These are phyloP conservation scores for Choloepus didactylus DNA, from an alignment of 2,797 vertebrate genomes.

Conservation along the genomic window DNA sequence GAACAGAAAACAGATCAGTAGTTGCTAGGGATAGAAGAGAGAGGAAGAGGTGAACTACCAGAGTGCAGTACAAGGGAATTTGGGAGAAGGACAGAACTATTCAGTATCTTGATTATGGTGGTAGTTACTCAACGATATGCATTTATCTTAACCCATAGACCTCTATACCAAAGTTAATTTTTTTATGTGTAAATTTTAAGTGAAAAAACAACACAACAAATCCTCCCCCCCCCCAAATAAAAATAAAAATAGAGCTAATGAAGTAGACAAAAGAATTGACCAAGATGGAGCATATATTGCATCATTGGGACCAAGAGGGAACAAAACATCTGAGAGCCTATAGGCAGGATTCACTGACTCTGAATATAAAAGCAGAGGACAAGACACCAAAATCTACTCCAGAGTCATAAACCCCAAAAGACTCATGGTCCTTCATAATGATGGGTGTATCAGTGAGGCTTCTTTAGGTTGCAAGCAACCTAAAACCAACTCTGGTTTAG, in stretches of 20 bases:
- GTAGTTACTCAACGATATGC: background rate
- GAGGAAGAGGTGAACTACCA: background rate
- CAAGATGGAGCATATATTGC: background rate
- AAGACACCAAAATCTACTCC: background rate
- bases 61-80: background rate
- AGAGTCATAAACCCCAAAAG: background rate
- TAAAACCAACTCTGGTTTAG: background rate
- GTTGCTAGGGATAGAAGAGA: background rate
- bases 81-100: too few relatives aligned
- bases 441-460: background rate
- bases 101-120: background rate
- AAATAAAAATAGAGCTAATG: background rate
- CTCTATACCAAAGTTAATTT: background rate
- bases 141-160: background rate
- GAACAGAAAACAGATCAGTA: background rate
- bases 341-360: background rate
- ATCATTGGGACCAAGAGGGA: background rate
- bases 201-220: background rate
- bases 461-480: background rate
- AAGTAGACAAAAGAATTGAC: conserved; percentile 4
- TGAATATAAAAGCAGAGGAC: background rate
- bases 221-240: background rate
- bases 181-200: background rate
- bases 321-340: background rate
- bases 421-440: background rate